Evolutionary conservation across 2,888 invertebrate species (phyloP).

Genomic region (Adela reaumurella): DNA sequence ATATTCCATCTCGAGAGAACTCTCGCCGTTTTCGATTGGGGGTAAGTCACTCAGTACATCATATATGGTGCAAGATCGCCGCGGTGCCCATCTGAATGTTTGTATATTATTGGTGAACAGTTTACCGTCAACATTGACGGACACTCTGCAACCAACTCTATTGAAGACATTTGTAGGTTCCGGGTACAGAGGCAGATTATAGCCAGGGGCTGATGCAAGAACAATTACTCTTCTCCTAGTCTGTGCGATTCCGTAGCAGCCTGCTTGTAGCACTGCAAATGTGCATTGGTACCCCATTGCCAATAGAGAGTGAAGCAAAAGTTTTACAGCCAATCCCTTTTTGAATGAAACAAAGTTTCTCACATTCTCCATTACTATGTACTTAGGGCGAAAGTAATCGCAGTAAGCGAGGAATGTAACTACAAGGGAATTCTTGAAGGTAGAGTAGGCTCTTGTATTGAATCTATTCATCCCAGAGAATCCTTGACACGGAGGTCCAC

Average conservation of each 20-base stretch:
- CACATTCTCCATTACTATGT: constrained; percentile 53
- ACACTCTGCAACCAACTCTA: constrained; percentile 23
- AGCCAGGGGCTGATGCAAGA: constrained; percentile 51
- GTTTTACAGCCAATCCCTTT: constrained; percentile 40
- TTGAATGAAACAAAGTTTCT: constrained; percentile 51
- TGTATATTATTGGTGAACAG: constrained; percentile 16
- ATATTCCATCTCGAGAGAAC: constrained; percentile 28
- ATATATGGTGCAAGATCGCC: constrained; percentile 26
- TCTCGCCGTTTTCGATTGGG: constrained; percentile 33
- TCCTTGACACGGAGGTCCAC: constrained; percentile 57
- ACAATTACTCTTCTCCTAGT: constrained; percentile 46
- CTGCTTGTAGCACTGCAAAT: constrained; percentile 52
- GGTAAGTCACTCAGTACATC: constrained; percentile 52
- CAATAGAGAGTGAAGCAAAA: constrained; percentile 39
- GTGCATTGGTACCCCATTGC: constrained; percentile 54
- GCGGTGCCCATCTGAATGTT: constrained; percentile 29
- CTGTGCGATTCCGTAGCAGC: constrained; percentile 52
- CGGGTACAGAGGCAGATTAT: constrained; percentile 41
- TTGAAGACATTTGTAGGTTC: constrained; percentile 46
- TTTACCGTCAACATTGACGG: constrained; percentile 35
- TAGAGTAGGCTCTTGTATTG: constrained; percentile 41
- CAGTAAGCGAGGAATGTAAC: constrained; percentile 48
- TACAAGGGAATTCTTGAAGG: constrained; percentile 51
- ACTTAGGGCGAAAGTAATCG: constrained; percentile 51
- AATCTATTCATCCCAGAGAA: constrained; percentile 55